These are phyloP conservation scores for Zoroaster sp. DNA, from an alignment of 53 echinoderm and acorn worm genomes.

Conservation along the genomic window DNA sequence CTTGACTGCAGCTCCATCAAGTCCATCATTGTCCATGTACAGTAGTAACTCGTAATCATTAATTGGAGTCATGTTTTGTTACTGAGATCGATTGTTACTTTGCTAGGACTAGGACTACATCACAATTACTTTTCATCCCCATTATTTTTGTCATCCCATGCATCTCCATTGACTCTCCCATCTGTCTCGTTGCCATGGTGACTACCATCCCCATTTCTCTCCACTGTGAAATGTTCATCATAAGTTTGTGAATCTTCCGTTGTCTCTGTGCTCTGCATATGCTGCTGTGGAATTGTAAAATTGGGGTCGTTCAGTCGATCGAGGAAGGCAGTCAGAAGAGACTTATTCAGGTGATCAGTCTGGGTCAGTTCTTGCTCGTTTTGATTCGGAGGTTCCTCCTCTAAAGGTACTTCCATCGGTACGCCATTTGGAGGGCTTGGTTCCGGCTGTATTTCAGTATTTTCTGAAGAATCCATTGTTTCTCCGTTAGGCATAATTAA, in stretches of 20 bases:
- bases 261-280: not conserved
- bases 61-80: too few species aligned
- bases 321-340: conserved; percentile 81
- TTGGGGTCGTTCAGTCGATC: conserved; percentile 77
- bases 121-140: too few species aligned
- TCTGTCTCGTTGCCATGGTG: not conserved
- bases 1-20: too few species aligned
- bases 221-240: not conserved
- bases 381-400: not conserved
- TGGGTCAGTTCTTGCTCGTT: conserved; percentile 64
- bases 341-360: conserved; percentile 87
- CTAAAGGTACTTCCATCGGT: not conserved
- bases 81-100: too few species aligned
- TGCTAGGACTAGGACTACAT: too few species aligned
- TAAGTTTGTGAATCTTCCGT: too few species aligned
- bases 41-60: too few species aligned
- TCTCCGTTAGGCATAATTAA: conserved; percentile 19
- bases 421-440: not conserved
- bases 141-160: too few species aligned
- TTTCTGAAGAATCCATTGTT: not conserved
- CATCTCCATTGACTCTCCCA: not conserved
- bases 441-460: not conserved
- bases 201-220: not conserved
- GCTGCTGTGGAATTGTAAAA: conserved; percentile 54
- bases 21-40: too few species aligned